These are phyloP conservation scores for Dasyornis broadbenti DNA, from an alignment of 2,113 vertebrate genomes.

Conservation along the genomic window DNA sequence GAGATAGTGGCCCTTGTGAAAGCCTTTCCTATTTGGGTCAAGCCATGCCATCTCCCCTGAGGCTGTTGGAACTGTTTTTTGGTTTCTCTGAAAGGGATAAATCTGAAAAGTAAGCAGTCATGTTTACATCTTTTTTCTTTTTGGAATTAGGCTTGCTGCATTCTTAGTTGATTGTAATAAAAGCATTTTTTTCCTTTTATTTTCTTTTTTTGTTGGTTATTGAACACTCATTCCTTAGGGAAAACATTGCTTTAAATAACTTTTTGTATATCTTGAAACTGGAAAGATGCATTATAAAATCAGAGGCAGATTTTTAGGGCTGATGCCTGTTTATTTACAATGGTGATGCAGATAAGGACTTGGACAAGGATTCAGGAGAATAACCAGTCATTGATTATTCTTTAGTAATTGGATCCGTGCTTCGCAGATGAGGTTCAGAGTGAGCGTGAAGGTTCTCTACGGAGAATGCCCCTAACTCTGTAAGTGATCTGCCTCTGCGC, in stretches of 20 bases:
- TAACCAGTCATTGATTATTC: constrained; percentile 54
- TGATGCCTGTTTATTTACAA: neutral
- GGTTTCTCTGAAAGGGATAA: neutral
- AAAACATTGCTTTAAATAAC: neutral
- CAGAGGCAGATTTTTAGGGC: neutral
- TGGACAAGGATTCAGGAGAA: neutral
- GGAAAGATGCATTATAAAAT: neutral
- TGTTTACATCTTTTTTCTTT: neutral
- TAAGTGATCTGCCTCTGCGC: neutral
- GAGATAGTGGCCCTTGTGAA: neutral
- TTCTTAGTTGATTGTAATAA: neutral
- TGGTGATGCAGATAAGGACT: neutral
- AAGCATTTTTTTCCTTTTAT: neutral
- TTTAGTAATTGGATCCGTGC: constrained; percentile 65
- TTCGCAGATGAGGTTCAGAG: constrained; percentile 49
- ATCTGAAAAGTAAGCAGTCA: neutral
- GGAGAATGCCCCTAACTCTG: constrained; percentile 38
- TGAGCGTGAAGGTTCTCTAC: constrained; percentile 3
- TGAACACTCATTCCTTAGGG: neutral
- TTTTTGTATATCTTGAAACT: neutral
- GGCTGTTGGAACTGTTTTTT: neutral
- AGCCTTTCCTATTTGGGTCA: neutral
- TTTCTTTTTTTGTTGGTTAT: neutral
- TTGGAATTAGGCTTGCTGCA: neutral
- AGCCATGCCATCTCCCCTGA: neutral